Base-by-base conservation (phyloP, 2,797 vertebrate genomes). In the Glyptemys insculpta region DNA sequence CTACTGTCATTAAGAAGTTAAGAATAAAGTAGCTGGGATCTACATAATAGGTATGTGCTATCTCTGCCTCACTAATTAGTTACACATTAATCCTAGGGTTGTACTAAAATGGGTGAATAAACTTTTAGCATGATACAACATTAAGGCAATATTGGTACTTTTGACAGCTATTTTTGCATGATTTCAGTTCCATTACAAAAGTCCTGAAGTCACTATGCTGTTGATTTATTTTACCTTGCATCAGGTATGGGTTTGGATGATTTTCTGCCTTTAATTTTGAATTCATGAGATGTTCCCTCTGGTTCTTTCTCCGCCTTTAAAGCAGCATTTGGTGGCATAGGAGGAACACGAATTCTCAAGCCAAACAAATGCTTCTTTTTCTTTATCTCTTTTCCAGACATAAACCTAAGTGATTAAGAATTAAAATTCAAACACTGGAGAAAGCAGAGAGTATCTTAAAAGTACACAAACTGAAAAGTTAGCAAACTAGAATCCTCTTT, bases 291-390 rank as follows among this genome's bases (percentile, higher is more conserved):
- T 92, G 99, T 98, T 97, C 98, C 99, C 98, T 99, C 99, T 93
- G 98, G 98, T 96, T 99, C 98, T 97, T 98, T 98, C 95, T 99
- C 98, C 87, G 98, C 97, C 87, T 98, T 99, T 82, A 99, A 98
- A 83, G 99, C 98, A 49, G 98, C 98, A 97, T 98, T 99, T 80
- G 99, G 99, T 91, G 99, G 99, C 92, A 99, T 98, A 47, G 99
- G 99, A 94, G 99, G 99, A 97, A 99, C 99, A 96, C 99, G 99
- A 98, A 99, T 99, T 98, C 99, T 99, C 92, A 99, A 98, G 37
- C 99, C 99, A 98, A 99, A 99, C 97, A 99, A 99, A 98, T 99
- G 99, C 95, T 99, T 99, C 98, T 99, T 99, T 96, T 99, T 99
- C 98, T 99, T 99, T 82, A 99, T 99, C 98, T 99, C 99, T 94